These are phyloP conservation scores for Scelioninae gen. 2 DNA, from an alignment of 2,888 invertebrate genomes.

Conservation along the genomic window DNA sequence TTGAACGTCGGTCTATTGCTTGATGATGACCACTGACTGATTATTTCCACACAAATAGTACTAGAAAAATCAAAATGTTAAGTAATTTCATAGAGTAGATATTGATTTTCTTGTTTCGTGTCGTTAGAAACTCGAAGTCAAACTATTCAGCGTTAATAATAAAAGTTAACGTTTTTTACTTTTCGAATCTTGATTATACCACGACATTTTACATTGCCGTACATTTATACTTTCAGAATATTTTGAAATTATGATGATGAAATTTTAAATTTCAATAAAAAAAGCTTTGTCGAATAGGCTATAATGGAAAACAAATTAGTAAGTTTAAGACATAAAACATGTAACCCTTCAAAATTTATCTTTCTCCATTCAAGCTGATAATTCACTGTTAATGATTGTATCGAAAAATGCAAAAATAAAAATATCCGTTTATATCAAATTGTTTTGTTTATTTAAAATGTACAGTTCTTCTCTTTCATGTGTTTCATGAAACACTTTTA, in stretches of 20 bases:
- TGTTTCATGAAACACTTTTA: too few species aligned
- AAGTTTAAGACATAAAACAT: slow-evolving; percentile 36
- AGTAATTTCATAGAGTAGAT: not conserved
- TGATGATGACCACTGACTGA: too few species aligned
- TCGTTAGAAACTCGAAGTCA: not conserved
- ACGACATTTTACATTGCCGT: slow-evolving; percentile 1
- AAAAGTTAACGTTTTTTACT: not conserved
- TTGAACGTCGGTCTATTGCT: too few species aligned
- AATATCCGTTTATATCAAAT: too few species aligned
- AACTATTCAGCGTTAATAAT: not conserved
- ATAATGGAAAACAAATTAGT: slow-evolving; percentile 39
- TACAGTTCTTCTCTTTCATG: too few species aligned
- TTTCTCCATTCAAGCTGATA: not conserved
- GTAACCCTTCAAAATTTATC: slow-evolving; percentile 21
- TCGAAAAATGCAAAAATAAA: slow-evolving; percentile 9
- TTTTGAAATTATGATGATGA: slow-evolving; percentile 36
- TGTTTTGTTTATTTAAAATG: too few species aligned
- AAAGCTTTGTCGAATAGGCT: slow-evolving; percentile 20
- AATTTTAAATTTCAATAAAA: slow-evolving; percentile 39
- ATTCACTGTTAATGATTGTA: slow-evolving; percentile 15
- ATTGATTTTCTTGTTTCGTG: not conserved
- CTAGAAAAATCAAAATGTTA: too few species aligned
- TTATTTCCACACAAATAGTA: too few species aligned
- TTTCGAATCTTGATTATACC: not conserved
- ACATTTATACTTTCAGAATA: slow-evolving; percentile 7